A percentile compares a stretch with the other conserved stretches of the same genome.
phyloP scores from a whole-genome alignment of 2,797 vertebrate species.

The Stomatorhinus walkeri region DNA sequence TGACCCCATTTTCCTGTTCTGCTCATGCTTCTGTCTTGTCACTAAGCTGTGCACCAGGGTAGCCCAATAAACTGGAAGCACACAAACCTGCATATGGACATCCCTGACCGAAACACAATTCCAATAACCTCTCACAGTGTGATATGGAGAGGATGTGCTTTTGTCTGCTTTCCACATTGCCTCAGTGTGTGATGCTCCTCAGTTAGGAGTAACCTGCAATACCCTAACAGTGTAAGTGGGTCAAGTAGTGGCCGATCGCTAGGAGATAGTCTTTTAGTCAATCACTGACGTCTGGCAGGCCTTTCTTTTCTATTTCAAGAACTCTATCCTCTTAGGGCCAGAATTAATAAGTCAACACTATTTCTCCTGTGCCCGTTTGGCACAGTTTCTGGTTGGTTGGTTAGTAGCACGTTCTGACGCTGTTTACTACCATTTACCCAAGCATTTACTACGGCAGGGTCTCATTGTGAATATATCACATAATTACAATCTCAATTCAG shows the following conservation, averaged over 20 bases:
- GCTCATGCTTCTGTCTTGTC: neutral
- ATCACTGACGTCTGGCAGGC: neutral
- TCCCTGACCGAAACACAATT: neutral
- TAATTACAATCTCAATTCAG: neutral
- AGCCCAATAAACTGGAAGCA: neutral
- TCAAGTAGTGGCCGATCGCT: neutral
- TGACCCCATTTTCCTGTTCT: neutral
- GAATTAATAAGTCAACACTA: neutral
- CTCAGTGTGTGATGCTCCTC: neutral
- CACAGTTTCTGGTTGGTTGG: neutral
- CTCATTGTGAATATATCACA: neutral
- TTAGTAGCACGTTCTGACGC: neutral
- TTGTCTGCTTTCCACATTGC: neutral
- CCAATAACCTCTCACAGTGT: neutral
- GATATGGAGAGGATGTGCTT: neutral
- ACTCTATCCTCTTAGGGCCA: neutral
- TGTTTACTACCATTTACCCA: neutral
- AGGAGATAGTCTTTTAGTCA: neutral
- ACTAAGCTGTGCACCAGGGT: neutral
- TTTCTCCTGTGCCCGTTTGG: neutral
- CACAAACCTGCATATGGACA: neutral
- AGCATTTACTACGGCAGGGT: neutral
- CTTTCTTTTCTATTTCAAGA: conserved; percentile 1
- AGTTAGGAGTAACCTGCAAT: neutral
- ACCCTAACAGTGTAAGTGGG: neutral